phyloP scores from a whole-genome alignment of 2,113 vertebrate species.

The Hippocampus zosterae region DNA sequence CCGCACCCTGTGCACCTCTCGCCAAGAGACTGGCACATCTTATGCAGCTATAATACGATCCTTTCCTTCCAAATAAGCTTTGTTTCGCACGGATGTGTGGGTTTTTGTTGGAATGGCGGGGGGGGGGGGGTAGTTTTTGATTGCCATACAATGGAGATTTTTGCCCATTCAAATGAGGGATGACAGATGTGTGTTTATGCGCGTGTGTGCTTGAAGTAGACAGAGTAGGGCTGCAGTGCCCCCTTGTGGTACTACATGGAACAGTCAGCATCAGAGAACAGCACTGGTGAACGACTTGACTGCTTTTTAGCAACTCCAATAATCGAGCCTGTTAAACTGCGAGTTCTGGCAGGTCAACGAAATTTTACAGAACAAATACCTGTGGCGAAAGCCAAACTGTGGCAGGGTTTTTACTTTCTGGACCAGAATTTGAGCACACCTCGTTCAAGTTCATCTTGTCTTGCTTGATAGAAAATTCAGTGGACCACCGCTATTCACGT shows the following conservation, averaged over 20 bases:
- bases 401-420: no score
- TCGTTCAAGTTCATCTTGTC: no score
- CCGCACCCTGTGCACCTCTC: background rate
- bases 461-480: no score
- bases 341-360: no score
- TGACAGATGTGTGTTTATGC: slow-evolving; percentile 1
- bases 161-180: background rate
- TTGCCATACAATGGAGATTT: slow-evolving; percentile 1
- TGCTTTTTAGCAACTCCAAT: no score
- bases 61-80: no score
- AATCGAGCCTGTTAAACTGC: no score
- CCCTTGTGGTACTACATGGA: slow-evolving; percentile 58
- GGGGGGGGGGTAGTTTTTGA: background rate
- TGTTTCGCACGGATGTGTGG: no score
- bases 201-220: slow-evolving; percentile 15
- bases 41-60: background rate
- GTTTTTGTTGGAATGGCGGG: background rate
- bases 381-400: no score
- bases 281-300: background rate
- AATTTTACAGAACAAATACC: no score
- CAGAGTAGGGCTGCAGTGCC: slow-evolving; percentile 60
- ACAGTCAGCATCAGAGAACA: background rate
- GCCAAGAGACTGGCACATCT: background rate
- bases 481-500: no score
- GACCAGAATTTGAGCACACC: no score